Conservation (phyloP, 2,113 vertebrate genomes). For the Empidonax traillii region DNA sequence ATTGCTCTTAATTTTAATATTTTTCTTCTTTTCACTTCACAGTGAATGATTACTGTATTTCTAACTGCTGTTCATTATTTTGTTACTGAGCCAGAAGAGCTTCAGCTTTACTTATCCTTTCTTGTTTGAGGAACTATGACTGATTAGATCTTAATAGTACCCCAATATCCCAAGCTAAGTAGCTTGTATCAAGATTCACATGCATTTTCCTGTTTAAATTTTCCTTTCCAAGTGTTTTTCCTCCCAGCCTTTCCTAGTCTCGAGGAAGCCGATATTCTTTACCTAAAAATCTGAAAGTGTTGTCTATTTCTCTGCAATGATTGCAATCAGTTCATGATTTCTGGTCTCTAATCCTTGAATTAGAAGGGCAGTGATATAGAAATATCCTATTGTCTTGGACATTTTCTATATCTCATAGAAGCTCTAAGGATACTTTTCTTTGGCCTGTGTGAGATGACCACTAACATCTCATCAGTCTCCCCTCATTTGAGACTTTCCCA, state of each 20-base stretch:
- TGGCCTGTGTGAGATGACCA: background rate
- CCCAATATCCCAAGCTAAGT: background rate
- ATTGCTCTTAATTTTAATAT: background rate
- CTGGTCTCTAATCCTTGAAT: background rate
- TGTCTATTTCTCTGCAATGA: background rate
- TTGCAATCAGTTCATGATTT: background rate
- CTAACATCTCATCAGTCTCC: background rate
- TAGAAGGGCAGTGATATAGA: background rate
- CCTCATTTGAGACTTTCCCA: background rate
- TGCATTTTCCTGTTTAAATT: background rate
- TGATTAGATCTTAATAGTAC: background rate
- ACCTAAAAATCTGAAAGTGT: background rate
- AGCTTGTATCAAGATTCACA: background rate
- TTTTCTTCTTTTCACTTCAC: background rate
- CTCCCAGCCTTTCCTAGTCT: background rate
- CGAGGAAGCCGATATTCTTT: background rate
- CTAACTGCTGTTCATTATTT: background rate
- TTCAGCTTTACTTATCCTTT: background rate
- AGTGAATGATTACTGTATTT: background rate
- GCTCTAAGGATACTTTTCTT: background rate
- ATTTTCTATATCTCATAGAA: background rate
- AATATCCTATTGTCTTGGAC: background rate
- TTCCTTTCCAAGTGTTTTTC: background rate
- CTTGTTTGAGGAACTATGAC: background rate
- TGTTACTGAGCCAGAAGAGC: background rate